Base-by-base conservation (phyloP, 2,888 invertebrate genomes). In the Eugnorisma glareosa region DNA sequence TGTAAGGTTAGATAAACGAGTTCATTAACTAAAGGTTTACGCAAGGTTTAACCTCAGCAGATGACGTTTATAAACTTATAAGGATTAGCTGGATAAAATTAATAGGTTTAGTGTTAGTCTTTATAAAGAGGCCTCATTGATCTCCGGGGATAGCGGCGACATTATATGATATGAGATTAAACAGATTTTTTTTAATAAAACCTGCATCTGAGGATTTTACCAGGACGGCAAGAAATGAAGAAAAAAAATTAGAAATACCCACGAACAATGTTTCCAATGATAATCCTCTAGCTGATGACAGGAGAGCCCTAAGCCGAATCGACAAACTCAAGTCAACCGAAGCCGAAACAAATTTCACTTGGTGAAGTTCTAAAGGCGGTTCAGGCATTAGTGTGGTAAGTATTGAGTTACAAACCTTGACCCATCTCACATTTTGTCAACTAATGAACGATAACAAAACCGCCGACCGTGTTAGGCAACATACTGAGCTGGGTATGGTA, bases 1-100 rank as follows among this genome's bases (percentile, higher is more conserved):
- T 45, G 63, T 77, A 75, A 85, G 77, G 72, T 86, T 71, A 86
- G 79, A 86, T 86, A 83, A 83, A 79, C 84, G 75, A 75, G 77
- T 86, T 80, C 79, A 86, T 77, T 86, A 86, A 63, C 54, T 75
- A 73, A 77, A 78, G 84, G 73, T 82, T 84, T 82, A 79, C 73
- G 67, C 83, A 68, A 77, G 79, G 82, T 75, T 86, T 86, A 83
- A 86, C 83, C 86, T 86, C 51, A 68, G 63, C 63, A n/a, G 63
- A 73, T 75, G 77, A 73, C 63, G 72, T 70, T 85, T 82, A 82
- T 79, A 72, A 67, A 75, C 75, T 67, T 69, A 73, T 71, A 73
- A 45, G 79, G 72, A 72, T 73, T 63, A 73, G 63, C 63, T 69
- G 18, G 57, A 77, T 73, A 57, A 73, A 75, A 82, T 77, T 70